Conservation (phyloP, 2,888 invertebrate species). For the Pristionchus japonicus region DNA sequence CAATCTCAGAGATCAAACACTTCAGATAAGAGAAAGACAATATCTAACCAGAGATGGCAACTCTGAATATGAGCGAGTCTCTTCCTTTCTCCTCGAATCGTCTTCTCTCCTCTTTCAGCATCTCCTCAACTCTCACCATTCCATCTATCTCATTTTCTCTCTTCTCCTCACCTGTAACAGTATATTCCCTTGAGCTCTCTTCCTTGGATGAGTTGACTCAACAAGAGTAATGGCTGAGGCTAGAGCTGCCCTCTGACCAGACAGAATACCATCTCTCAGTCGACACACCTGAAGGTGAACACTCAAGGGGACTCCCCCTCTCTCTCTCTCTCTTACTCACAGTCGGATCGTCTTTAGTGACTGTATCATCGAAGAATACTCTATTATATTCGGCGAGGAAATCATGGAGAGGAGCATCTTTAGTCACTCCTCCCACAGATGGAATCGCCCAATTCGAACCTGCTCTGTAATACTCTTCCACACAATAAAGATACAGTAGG, state of each 20-base stretch:
- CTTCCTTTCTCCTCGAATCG: conserved; percentile 63
- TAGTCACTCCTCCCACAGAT: conserved; percentile 53
- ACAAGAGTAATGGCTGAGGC: conserved; percentile 78
- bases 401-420: conserved; percentile 55
- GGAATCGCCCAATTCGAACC: conserved; percentile 46
- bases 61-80: conserved; percentile 75
- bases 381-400: conserved; percentile 59
- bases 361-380: conserved; percentile 62
- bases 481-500: background rate
- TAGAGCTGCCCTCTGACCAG: conserved; percentile 76
- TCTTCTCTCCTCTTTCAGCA: conserved; percentile 71
- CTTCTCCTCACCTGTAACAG: conserved; percentile 2
- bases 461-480: background rate
- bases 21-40: background rate
- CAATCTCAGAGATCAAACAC: conserved; percentile 69
- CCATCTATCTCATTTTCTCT: background rate
- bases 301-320: too few species aligned
- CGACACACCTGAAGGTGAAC: conserved; percentile 53
- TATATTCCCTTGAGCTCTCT: conserved; percentile 76
- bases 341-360: conserved; percentile 60
- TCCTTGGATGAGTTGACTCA: conserved; percentile 77
- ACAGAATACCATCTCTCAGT: conserved; percentile 55
- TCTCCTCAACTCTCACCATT: conserved; percentile 46
- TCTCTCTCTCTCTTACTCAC: too few species aligned
- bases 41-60: conserved; percentile 67